These are phyloP conservation scores for Helogale parvula DNA, from an alignment of 2,113 vertebrate genomes.

Conservation along the genomic window DNA sequence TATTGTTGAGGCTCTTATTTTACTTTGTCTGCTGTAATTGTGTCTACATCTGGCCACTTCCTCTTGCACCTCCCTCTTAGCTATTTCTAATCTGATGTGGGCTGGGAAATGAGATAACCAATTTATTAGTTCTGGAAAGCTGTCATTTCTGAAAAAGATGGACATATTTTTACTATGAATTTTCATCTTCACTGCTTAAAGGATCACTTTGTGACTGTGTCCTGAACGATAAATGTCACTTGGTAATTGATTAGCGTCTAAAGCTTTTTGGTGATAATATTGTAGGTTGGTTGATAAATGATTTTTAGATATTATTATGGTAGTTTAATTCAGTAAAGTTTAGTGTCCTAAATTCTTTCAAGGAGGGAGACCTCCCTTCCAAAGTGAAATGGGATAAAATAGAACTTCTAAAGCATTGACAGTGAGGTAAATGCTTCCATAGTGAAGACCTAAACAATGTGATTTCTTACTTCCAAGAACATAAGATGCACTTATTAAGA, in stretches of 20 bases:
- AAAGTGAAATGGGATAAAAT: background rate
- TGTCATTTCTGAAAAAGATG: background rate
- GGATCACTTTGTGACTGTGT: background rate
- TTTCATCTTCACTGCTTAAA: conserved; percentile 12
- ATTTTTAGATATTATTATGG: background rate
- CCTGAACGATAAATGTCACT: background rate
- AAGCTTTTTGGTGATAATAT: background rate
- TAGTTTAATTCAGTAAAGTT: background rate
- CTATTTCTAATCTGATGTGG: background rate
- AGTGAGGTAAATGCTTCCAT: background rate
- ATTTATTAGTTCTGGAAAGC: background rate
- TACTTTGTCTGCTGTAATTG: background rate
- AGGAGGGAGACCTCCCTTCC: background rate
- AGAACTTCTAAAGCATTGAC: background rate
- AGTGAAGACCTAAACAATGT: background rate
- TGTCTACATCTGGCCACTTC: background rate
- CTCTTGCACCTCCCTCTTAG: background rate
- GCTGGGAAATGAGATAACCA: background rate
- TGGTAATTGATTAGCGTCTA: background rate
- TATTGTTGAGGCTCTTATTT: background rate
- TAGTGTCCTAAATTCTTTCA: background rate
- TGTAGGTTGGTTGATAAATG: background rate
- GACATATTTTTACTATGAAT: background rate
- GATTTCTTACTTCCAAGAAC: conserved; percentile 47
- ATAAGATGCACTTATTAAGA: conserved; percentile 35